Percentiles rank a stretch among this genome's conserved stretches.
Evolutionary conservation across 2,113 vertebrate species (phyloP).

Genomic region (Oreochromis niloticus): DNA sequence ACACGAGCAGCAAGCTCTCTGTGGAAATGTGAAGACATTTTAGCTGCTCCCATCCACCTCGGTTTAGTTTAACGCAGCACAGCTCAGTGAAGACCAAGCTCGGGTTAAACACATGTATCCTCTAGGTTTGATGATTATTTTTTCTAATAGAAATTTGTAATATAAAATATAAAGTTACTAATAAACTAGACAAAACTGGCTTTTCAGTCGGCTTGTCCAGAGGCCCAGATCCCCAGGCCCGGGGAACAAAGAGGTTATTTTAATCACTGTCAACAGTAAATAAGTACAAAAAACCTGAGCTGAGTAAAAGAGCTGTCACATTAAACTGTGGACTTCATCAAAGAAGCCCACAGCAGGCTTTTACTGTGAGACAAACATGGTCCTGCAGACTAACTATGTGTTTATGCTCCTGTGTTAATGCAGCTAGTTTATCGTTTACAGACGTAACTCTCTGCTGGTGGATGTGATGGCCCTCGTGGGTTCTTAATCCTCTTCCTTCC

Average conservation of each 20-base stretch:
- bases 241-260: not conserved
- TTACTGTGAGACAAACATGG: not conserved
- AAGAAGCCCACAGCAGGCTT: not conserved
- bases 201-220: not conserved
- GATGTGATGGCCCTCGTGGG: not conserved
- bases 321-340: not conserved
- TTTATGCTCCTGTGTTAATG: not conserved
- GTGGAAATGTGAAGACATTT: not conserved
- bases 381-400: not conserved
- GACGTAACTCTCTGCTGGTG: not conserved
- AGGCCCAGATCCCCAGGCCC: not conserved
- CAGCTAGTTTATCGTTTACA: not conserved
- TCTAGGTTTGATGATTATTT: not conserved
- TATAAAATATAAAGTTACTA: not conserved
- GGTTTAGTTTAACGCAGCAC: not conserved
- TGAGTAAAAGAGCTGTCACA: not conserved
- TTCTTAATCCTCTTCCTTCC: not conserved
- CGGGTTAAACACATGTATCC: not conserved
- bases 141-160: not conserved
- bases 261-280: not conserved
- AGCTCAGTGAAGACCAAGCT: not conserved
- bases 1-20: constrained; percentile 37
- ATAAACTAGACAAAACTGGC: not conserved
- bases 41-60: not conserved
- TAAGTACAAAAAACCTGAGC: not conserved